Evolutionary conservation across 2,888 invertebrate species (phyloP), one percentile per base, ranked within the genome.

Genomic region (Lepidonotus clava): DNA sequence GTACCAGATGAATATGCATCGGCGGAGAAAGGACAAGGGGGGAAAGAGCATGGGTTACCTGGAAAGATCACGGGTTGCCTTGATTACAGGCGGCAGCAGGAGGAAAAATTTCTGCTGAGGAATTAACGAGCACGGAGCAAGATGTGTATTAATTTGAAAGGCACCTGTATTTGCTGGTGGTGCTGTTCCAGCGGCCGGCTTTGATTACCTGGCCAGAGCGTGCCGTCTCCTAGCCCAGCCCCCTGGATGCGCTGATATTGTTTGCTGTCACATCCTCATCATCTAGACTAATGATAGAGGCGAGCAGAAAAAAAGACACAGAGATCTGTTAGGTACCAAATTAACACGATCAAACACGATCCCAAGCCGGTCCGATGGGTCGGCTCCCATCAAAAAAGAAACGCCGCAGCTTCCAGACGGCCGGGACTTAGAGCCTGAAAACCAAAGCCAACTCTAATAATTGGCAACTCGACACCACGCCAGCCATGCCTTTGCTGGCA

Each of bases 301-400:
- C 21, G 40, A 8, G 51, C 24, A 41, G 11, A 51, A 80, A 21
- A 51, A 80, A 41, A 80, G 51, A 32, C 32, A 51, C 80, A 46
- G 46, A 80, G 46, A 46, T 51, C 80, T 51, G 51, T 41, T 32
- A 51, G 80, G 32, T 34, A 24, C 80, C 32, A 80, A 80, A 80
- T 80, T 80, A 80, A 80, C 80, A 46, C 80, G 46, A 80, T 80
- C 80, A 80, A 80, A 80, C 80, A 32, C 80, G 46, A 14, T 41
- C 2, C 80, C 24, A 34, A 24, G 80, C 80, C 24, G 46, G 28
- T 18, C 32, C 46, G 46, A 46, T 80, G 61, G 61, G 61, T 32
- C 56, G 5, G 56, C 56, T 56, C 56, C 56, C 56, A 11, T 56
- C 56, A 61, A 24, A 61, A 71, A 71, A 71, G 71, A 71, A 34